Base-by-base conservation (phyloP, 2,113 vertebrate genomes). In the Oncorhynchus nerka region DNA sequence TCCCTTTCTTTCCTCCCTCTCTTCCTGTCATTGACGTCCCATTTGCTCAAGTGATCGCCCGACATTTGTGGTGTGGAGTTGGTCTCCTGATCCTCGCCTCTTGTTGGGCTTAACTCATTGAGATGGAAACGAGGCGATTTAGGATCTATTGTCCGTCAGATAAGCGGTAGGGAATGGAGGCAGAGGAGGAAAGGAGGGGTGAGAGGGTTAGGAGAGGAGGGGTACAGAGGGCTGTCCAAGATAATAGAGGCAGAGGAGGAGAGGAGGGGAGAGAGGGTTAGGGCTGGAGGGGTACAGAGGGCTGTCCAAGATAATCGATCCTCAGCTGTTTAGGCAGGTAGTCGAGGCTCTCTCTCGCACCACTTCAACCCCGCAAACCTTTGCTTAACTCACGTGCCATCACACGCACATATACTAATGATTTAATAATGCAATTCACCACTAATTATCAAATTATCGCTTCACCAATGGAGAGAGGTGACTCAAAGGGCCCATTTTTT, bases 31-130 rank as follows among this genome's bases (percentile, higher is more conserved):
- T 95, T 95, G 94, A 94, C 82, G 51, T 68, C 74, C 80, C 91
- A 90, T 94, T 95, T 95, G 93, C 93, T 94, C 93, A 90, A 91
- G 88, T 91, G 91, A 92, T 90, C 84, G 87, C 78, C 66, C 93
- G 93, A 91, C 93, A 87, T 93, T 94, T 82, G 91, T 90, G 81
- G 85, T 87, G 85, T 86, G 83, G 88, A 92, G 89, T 91, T 81
- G 92, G 86, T 92, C 89, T 86, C 80, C 87, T 79, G 88, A 91
- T 86, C 85, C 84, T 75, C 84, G 89, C 87, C 87, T 90, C 87
- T 92, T 87, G 90, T 92, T 84, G 84, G 73, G 88, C 86, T 89
- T 87, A 78, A 86, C 85, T 90, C 93, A 92, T 94, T 95, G 90
- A 93, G 89, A 94, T 94, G 94, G 87, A 92, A 95, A 96, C 92